Evolutionary conservation across 2,888 invertebrate genomes (phyloP).

Genomic region (Lycia hirtaria): DNA sequence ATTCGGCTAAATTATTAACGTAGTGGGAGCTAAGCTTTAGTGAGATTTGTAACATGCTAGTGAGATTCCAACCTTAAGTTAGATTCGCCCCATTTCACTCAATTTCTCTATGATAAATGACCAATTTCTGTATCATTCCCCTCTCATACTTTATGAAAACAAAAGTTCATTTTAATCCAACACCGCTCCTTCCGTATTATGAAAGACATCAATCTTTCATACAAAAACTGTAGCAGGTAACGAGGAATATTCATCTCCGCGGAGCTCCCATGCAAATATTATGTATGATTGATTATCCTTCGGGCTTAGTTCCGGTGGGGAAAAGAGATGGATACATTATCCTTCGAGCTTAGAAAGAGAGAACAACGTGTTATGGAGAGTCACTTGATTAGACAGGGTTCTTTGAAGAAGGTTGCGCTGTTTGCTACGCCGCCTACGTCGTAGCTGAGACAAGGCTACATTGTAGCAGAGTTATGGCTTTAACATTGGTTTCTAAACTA

Average conservation of each 20-base stretch:
- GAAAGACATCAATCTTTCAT: slow-evolving; percentile 33
- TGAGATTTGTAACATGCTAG: not conserved
- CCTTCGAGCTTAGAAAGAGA: slow-evolving; percentile 6
- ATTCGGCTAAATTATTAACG: no score
- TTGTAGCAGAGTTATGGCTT: not conserved
- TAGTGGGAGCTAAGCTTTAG: not conserved
- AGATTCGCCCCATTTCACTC: not conserved
- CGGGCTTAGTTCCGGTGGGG: slow-evolving; percentile 9
- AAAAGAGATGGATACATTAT: slow-evolving; percentile 8
- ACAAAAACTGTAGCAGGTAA: slow-evolving; percentile 35
- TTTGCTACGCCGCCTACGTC: slow-evolving; percentile 7
- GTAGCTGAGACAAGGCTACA: not conserved
- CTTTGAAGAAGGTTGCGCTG: slow-evolving; percentile 5
- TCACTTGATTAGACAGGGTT: slow-evolving; percentile 8
- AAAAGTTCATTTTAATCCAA: slow-evolving; percentile 24
- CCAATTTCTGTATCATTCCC: slow-evolving; percentile 14
- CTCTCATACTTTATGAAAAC: slow-evolving; percentile 16
- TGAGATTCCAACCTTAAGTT: not conserved
- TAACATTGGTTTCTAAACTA: no score
- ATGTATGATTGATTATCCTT: slow-evolving; percentile 43
- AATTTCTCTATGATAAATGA: slow-evolving; percentile 6
- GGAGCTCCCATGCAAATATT: slow-evolving; percentile 38
- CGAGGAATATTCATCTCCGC: slow-evolving; percentile 29
- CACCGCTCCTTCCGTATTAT: slow-evolving; percentile 8
- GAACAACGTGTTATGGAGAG: slow-evolving; percentile 5